These are phyloP conservation scores for Serilophus lunatus DNA, from an alignment of 2,113 vertebrate species.

Conservation along the genomic window DNA sequence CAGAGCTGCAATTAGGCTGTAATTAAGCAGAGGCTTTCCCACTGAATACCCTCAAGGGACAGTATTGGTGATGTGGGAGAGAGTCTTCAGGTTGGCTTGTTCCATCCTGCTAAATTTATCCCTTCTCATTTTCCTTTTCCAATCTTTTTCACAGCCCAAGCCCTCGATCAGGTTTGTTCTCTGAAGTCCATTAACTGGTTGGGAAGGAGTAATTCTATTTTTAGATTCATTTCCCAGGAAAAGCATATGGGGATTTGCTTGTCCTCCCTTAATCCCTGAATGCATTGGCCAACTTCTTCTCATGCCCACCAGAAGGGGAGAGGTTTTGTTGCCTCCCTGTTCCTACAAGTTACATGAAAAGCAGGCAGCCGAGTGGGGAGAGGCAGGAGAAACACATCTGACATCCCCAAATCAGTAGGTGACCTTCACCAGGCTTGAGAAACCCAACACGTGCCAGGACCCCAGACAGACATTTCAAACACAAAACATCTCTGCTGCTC, in stretches of 20 bases:
- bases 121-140: background rate
- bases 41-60: background rate
- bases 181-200: background rate
- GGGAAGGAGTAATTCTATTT: background rate
- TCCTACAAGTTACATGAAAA: background rate
- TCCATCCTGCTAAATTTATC: background rate
- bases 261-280: background rate
- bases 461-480: background rate
- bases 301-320: background rate
- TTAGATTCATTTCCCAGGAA: background rate
- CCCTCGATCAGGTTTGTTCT: fast-evolving
- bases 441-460: fast-evolving
- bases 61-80: background rate
- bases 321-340: background rate
- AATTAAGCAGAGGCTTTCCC: background rate
- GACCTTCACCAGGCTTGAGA: background rate
- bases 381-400: background rate
- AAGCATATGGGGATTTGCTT: fast-evolving
- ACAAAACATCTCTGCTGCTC: background rate
- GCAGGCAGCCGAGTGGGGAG: background rate
- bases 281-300: background rate
- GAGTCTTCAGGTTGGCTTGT: background rate
- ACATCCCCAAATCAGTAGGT: no score
- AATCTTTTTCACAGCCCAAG: background rate
- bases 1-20: background rate